A percentile compares a stretch with the other conserved stretches of the same genome.
Conservation (phyloP, 2,113 vertebrate species). For the Shinisaurus crocodilurus region DNA sequence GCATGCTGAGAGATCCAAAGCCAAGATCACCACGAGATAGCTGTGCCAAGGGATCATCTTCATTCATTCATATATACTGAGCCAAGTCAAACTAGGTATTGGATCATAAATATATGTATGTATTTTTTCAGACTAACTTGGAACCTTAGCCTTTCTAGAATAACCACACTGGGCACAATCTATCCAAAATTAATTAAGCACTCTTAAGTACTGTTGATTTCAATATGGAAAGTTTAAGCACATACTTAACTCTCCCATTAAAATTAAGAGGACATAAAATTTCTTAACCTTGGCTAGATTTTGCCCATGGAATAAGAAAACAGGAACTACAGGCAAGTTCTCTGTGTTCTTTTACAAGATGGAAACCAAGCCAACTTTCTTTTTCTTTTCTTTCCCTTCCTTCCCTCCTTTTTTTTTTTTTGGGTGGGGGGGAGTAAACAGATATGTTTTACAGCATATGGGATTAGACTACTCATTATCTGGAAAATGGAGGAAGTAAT, state of each 20-base stretch:
- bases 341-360: conserved; percentile 32
- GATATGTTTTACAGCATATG: conserved; percentile 44
- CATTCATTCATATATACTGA: not conserved
- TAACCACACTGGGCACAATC: not conserved
- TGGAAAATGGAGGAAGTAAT: conserved; percentile 58
- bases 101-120: conserved; percentile 18
- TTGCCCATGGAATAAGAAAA: conserved; percentile 22
- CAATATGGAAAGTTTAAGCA: not conserved
- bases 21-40: conserved; percentile 23
- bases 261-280: not conserved
- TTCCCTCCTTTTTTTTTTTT: not conserved
- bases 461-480: conserved; percentile 59
- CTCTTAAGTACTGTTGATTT: not conserved
- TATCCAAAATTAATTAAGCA: not conserved
- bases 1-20: not conserved
- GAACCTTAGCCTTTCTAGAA: not conserved
- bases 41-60: conserved; percentile 8
- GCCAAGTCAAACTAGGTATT: conserved; percentile 14
- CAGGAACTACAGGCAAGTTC: conserved; percentile 36
- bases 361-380: conserved; percentile 46
- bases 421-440: conserved; percentile 40
- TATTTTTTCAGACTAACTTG: conserved; percentile 29
- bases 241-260: not conserved
- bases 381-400: not conserved
- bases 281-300: not conserved